Evolutionary conservation across 2,888 invertebrate genomes (phyloP).

Genomic region (Leucoptera coffeella): DNA sequence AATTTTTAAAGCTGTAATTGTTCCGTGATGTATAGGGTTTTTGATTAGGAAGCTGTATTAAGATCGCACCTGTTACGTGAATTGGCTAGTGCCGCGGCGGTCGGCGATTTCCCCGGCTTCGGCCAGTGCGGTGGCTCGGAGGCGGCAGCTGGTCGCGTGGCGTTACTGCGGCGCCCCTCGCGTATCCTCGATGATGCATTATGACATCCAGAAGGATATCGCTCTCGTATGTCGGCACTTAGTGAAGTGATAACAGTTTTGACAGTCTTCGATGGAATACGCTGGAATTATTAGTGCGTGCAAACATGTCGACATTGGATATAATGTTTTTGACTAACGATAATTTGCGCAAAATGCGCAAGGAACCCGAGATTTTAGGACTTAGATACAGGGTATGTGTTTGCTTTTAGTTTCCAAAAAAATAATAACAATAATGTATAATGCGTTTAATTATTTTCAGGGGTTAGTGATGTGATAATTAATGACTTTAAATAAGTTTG

Average conservation of each 20-base stretch:
- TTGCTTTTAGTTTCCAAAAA: slow-evolving; percentile 12
- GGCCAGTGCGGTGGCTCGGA: too few relatives aligned
- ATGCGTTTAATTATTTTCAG: too few relatives aligned
- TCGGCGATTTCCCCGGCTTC: slow-evolving; percentile 17
- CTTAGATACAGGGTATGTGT: slow-evolving; percentile 38
- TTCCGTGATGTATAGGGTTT: too few relatives aligned
- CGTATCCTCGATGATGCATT: slow-evolving; percentile 37
- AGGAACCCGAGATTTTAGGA: slow-evolving; percentile 37
- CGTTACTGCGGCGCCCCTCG: slow-evolving; percentile 16
- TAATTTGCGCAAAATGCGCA: slow-evolving; percentile 41
- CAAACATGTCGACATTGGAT: slow-evolving; percentile 45
- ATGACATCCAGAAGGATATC: slow-evolving; percentile 24
- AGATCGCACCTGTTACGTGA: too few relatives aligned
- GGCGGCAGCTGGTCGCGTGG: slow-evolving; percentile 13
- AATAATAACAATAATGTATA: too few relatives aligned
- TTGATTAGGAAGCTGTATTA: too few relatives aligned
- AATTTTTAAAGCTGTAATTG: too few relatives aligned
- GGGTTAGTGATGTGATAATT: too few relatives aligned
- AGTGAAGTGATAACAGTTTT: neutral
- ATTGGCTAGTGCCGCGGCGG: neutral
- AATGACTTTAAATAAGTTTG: too few relatives aligned
- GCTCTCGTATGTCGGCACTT: neutral
- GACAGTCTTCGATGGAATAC: neutral
- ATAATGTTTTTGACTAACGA: slow-evolving; percentile 51
- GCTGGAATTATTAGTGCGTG: neutral